Percentiles rank a stretch among this genome's conserved stretches.
These are phyloP conservation scores for Hippolais icterina DNA, from an alignment of 2,113 vertebrate genomes.

Conservation along the genomic window DNA sequence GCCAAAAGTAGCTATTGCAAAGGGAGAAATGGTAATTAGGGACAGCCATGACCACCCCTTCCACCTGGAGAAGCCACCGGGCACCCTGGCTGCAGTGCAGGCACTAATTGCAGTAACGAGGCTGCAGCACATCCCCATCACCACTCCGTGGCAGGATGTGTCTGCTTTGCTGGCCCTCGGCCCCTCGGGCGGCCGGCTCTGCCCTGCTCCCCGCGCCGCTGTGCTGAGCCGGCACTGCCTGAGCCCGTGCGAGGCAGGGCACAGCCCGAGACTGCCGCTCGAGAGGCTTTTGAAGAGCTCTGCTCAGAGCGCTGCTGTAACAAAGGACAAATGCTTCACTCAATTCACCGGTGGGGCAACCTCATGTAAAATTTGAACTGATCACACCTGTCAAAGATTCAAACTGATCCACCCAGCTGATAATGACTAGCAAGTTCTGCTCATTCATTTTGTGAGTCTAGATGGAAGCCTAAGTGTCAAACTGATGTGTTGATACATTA, in stretches of 20 bases:
- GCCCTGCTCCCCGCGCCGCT: background rate
- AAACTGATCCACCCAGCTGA: background rate
- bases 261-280: background rate
- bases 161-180: background rate
- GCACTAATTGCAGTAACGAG: background rate
- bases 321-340: background rate
- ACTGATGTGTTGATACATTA: background rate
- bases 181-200: accelerated
- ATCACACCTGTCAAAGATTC: background rate
- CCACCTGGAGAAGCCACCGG: background rate
- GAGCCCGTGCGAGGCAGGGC: background rate
- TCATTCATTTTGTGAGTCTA: background rate
- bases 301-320: accelerated
- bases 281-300: background rate
- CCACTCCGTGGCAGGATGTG: slow-evolving; percentile 23
- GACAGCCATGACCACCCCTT: background rate
- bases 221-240: background rate
- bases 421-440: background rate
- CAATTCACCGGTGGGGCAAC: background rate
- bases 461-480: background rate
- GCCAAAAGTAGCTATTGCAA: background rate
- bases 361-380: background rate
- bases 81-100: accelerated
- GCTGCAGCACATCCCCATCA: background rate
- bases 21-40: background rate